Evolutionary conservation across 2,888 invertebrate species (phyloP).

Genomic region (Orthosia gracilis): DNA sequence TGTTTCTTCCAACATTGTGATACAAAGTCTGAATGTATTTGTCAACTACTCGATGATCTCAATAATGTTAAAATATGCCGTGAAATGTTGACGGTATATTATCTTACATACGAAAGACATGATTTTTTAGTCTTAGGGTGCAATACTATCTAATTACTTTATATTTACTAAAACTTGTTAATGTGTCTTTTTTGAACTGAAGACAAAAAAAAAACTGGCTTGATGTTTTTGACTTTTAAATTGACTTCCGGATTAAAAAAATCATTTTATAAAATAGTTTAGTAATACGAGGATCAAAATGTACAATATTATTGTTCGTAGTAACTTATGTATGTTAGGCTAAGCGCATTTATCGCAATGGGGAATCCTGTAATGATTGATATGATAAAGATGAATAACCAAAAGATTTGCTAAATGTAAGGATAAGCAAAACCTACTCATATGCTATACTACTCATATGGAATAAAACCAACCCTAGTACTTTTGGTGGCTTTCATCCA

Average conservation of each 20-base stretch:
- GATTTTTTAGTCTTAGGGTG: slow-evolving; percentile 61
- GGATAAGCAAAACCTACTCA: slow-evolving; percentile 8
- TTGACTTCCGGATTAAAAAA: slow-evolving; percentile 48
- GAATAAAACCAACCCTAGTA: slow-evolving; percentile 14
- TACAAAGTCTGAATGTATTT: slow-evolving; percentile 68
- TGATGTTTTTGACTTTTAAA: slow-evolving; percentile 19
- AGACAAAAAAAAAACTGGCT: slow-evolving; percentile 22
- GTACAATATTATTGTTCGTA: slow-evolving; percentile 41
- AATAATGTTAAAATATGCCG: slow-evolving; percentile 53
- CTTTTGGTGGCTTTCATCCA: slow-evolving; percentile 12
- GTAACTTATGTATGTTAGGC: neutral
- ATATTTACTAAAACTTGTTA: slow-evolving; percentile 47
- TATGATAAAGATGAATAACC: too few relatives aligned
- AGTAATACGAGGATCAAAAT: slow-evolving; percentile 34
- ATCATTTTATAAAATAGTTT: slow-evolving; percentile 21
- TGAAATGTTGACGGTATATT: slow-evolving; percentile 32
- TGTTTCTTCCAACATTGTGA: slow-evolving; percentile 44
- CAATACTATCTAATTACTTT: slow-evolving; percentile 63
- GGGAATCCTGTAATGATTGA: too few relatives aligned
- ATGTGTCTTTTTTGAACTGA: slow-evolving; percentile 46
- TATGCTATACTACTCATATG: neutral
- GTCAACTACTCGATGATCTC: slow-evolving; percentile 69
- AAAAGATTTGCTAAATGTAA: slow-evolving; percentile 17
- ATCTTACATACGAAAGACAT: slow-evolving; percentile 58
- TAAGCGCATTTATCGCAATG: too few relatives aligned